Base-by-base conservation (phyloP, 2,797 vertebrate species). In the Sciaenops ocellatus region DNA sequence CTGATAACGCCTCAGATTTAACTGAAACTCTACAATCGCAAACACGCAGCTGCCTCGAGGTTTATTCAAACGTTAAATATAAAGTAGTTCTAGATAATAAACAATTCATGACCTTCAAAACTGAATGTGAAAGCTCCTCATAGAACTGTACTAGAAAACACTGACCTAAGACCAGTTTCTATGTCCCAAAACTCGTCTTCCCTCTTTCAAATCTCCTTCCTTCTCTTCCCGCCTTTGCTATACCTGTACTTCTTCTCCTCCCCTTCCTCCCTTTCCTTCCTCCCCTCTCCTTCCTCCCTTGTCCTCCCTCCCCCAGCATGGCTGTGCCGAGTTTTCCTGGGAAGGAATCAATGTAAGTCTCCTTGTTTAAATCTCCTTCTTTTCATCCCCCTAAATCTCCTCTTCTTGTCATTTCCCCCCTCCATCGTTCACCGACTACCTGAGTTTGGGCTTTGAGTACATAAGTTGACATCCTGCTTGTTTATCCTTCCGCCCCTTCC, bases 291-390 rank as follows among this genome's bases (percentile, higher is more conserved):
- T 1, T 10, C 38, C 54, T 20, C 63, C 71, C 59, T 26, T 42
- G 67, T 9, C 73, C 46, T 56, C 47, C 72, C 42, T 4, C 47
- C 64, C 82, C 80, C 88, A 99, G 97, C 96, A 97, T 94, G 97
- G 96, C 83, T 94, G 94, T 89, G 94, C 96, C 3, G 97, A 98
- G 93, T 97, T 98, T 96, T 98, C 97, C 94, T 98, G 97, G 97
- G 98, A 98, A 85, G 98, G 97, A 84, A 98, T 98, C 95, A 99
- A 98, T 92, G 98, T 98, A 96, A 98, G 97, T 87, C 44, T 78
- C 59, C 70, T 90, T 65, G 73, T 82, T 84, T 80, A 80, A 87
- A 84, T 87, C 61, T 85, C 64, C 42, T 62, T 47, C 51, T 74
- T 54, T 24, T 62, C 47, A 48, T 70, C 52, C 56, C 13, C 22